phyloP scores from a whole-genome alignment of 2,797 vertebrate genomes.

The Adelosebastes latens region DNA sequence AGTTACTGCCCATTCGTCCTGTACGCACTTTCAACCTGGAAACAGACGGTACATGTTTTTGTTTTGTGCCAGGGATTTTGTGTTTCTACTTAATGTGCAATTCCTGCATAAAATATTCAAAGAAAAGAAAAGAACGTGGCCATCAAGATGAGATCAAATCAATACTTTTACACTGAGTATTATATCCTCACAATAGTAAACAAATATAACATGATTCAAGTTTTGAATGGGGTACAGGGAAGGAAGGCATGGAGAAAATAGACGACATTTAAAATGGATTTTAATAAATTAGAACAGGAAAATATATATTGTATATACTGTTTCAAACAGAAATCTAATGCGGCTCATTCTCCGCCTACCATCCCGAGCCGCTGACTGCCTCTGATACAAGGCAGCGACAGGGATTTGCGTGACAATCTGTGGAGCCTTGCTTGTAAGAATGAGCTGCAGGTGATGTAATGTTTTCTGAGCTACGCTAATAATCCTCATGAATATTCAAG shows the following conservation, averaged over 20 bases:
- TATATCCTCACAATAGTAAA: not conserved
- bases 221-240: not conserved
- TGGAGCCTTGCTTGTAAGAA: slow-evolving; percentile 2
- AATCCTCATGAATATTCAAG: slow-evolving; percentile 66
- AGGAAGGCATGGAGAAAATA: too few species aligned
- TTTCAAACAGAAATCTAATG: not conserved
- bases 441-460: slow-evolving; percentile 57
- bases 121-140: not conserved
- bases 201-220: not conserved
- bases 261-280: not conserved
- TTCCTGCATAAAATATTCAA: not conserved
- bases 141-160: not conserved
- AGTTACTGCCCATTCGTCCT: slow-evolving; percentile 73
- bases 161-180: not conserved
- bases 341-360: not conserved
- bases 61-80: not conserved
- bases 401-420: not conserved
- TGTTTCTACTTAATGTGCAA: not conserved
- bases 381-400: not conserved
- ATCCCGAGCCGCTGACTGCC: not conserved
- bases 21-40: slow-evolving; percentile 71
- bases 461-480: slow-evolving; percentile 46
- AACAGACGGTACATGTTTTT: not conserved
- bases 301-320: not conserved
- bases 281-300: not conserved